Evolutionary conservation across 2,113 vertebrate species (phyloP).

Genomic region (Ammodytes dubius): DNA sequence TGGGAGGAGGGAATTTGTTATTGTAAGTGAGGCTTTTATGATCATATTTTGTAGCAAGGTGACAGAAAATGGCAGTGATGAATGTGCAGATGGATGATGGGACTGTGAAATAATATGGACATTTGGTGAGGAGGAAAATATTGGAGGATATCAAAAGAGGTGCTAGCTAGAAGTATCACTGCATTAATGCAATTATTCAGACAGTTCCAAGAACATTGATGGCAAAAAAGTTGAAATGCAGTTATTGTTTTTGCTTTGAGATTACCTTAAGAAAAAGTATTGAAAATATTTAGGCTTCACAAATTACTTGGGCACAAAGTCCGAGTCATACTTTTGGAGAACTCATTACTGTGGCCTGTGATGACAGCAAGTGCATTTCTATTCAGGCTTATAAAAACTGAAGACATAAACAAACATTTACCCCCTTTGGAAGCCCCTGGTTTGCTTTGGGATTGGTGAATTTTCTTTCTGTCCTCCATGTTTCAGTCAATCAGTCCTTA

Average conservation of each 20-base stretch:
- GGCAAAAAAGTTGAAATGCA: constrained; percentile 7
- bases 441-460: constrained; percentile 71
- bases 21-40: constrained; percentile 60
- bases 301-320: constrained; percentile 1
- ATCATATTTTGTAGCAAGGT: constrained; percentile 58
- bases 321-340: not conserved
- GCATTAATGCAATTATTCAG: constrained; percentile 29
- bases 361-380: constrained; percentile 40
- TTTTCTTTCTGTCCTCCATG: constrained; percentile 79
- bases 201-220: constrained; percentile 1
- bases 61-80: constrained; percentile 69
- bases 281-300: not conserved
- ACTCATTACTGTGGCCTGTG: constrained; percentile 21
- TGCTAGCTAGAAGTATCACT: not conserved
- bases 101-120: constrained; percentile 38
- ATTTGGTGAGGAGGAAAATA: constrained; percentile 42
- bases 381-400: constrained; percentile 47
- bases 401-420: constrained; percentile 72
- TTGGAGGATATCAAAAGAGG: constrained; percentile 42
- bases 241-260: constrained; percentile 17
- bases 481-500: constrained; percentile 84
- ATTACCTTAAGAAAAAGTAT: constrained; percentile 4
- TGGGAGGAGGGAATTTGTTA: constrained; percentile 53
- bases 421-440: constrained; percentile 54
- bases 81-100: constrained; percentile 40